phyloP scores from a whole-genome alignment of 1,140 invertebrate genomes.

The Maconellicoccus hirsutus region DNA sequence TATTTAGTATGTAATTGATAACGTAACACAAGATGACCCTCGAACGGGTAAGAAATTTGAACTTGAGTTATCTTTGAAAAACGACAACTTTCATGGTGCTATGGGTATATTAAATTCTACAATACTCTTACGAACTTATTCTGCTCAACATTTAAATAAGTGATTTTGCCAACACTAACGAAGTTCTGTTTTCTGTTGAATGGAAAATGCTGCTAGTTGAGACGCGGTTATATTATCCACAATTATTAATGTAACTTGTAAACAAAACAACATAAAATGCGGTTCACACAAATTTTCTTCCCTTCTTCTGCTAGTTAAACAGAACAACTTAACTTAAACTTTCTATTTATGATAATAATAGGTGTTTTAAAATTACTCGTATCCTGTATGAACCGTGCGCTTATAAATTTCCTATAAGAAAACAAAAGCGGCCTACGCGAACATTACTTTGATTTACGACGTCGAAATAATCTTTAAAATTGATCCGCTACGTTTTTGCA shows the following conservation, averaged over 20 bases:
- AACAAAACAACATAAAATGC: constrained; percentile 9
- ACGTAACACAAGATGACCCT: no score
- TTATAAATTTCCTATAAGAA: no score
- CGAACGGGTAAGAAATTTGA: no score
- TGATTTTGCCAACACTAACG: not conserved
- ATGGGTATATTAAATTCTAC: not conserved
- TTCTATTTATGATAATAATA: not conserved
- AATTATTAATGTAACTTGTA: constrained; percentile 10
- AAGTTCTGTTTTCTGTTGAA: not conserved
- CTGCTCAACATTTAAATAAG: not conserved
- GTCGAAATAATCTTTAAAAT: no score
- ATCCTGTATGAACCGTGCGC: not conserved
- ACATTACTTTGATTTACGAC: no score
- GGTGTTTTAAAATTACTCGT: not conserved
- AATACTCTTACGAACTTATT: not conserved
- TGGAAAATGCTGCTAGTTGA: not conserved
- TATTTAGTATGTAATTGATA: no score
- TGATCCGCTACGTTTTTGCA: no score
- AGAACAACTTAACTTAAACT: constrained; percentile 1
- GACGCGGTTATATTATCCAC: constrained; percentile 7
- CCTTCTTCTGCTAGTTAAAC: not conserved
- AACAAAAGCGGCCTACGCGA: no score
- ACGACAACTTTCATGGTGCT: no score
- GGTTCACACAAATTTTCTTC: not conserved
- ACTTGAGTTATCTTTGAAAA: no score